Evolutionary conservation across 2,113 vertebrate species (phyloP).

Genomic region (Dasyornis broadbenti): DNA sequence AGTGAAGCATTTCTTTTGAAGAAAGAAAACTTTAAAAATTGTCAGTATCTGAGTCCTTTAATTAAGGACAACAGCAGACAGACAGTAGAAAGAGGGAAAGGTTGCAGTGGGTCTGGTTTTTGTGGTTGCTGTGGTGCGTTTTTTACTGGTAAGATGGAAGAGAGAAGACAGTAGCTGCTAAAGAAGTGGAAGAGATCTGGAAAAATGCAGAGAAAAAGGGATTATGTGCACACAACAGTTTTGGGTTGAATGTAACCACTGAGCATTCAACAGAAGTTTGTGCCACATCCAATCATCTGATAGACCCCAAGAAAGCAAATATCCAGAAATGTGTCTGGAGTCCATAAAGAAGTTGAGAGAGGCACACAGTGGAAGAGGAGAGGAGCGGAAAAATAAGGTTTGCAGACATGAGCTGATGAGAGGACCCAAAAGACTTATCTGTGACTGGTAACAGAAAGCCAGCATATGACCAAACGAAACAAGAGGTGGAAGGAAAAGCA

Average conservation of each 20-base stretch:
- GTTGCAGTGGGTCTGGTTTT: not conserved
- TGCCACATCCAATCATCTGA: not conserved
- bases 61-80: not conserved
- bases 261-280: not conserved
- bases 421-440: not conserved
- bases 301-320: not conserved
- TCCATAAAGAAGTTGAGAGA: not conserved
- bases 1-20: not conserved
- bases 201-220: not conserved
- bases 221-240: not conserved
- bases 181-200: not conserved
- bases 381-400: not conserved
- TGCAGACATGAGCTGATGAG: not conserved
- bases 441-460: not conserved
- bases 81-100: not conserved
- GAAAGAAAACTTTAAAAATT: not conserved
- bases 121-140: not conserved
- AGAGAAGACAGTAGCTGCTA: not conserved
- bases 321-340: not conserved
- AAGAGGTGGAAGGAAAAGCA: not conserved
- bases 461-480: not conserved
- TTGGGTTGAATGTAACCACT: not conserved
- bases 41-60: not conserved
- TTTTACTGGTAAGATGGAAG: not conserved
- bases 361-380: not conserved